phyloP scores from a whole-genome alignment of 1,140 invertebrate genomes.

The Uloborus diversus region DNA sequence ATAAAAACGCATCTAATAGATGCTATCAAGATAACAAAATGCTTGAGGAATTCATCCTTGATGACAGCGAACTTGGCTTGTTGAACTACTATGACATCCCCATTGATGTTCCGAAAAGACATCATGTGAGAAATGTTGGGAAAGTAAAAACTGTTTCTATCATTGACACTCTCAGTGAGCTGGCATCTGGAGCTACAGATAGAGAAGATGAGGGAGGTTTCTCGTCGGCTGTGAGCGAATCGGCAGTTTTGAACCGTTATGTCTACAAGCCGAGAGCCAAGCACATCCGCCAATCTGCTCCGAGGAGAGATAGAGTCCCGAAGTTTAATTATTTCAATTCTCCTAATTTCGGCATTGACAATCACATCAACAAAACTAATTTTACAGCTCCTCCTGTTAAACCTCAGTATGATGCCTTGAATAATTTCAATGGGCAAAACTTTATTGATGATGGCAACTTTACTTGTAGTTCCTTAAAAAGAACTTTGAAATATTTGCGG shows the following conservation, averaged over 20 bases:
- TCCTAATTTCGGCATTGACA: not conserved
- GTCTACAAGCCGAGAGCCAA: conserved; percentile 37
- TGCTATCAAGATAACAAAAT: conserved; percentile 30
- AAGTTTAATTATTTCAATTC: not conserved
- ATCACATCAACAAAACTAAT: not conserved
- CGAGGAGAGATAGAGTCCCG: not conserved
- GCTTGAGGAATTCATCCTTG: conserved; percentile 52
- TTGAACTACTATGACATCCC: conserved; percentile 57
- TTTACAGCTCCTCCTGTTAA: not conserved
- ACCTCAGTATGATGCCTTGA: conserved; percentile 10
- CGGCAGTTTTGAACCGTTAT: conserved; percentile 22
- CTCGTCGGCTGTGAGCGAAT: conserved; percentile 52
- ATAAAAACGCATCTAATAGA: conserved; percentile 10
- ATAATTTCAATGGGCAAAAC: conserved; percentile 7
- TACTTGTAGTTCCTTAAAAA: conserved; percentile 49
- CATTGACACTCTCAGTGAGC: conserved; percentile 61
- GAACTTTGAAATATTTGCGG: conserved; percentile 44
- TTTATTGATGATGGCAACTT: conserved; percentile 16
- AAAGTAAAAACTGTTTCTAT: conserved; percentile 61
- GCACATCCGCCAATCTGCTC: not conserved
- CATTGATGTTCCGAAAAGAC: conserved; percentile 30
- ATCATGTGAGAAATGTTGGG: conserved; percentile 29
- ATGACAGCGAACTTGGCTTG: conserved; percentile 53
- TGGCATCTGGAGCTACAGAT: conserved; percentile 57
- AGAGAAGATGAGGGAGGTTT: conserved; percentile 52